Percentiles rank a stretch among this genome's conserved stretches.
These are phyloP conservation scores for Notodonta ziczac DNA, from an alignment of 2,888 invertebrate species.

Conservation along the genomic window DNA sequence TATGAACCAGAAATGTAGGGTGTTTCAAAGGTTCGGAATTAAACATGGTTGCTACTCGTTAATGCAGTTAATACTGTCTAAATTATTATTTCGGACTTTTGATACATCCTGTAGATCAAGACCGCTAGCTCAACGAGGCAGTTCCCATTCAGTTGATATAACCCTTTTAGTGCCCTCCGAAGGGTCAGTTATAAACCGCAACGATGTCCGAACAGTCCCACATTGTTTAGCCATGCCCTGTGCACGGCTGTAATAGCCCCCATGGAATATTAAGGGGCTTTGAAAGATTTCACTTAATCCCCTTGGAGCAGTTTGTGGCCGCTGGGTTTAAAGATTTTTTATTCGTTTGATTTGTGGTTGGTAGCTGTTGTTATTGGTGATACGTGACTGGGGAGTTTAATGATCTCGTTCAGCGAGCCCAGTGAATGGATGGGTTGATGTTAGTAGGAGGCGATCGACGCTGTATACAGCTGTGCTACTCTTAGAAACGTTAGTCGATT, in stretches of 20 bases:
- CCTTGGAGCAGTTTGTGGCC: constrained; percentile 34
- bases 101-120: no score
- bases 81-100: no score
- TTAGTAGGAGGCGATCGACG: no score
- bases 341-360: not conserved
- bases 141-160: not conserved
- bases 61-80: no score
- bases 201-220: not conserved
- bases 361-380: not conserved
- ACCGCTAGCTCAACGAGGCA: not conserved
- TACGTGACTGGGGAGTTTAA: constrained; percentile 1
- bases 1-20: no score
- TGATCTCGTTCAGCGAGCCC: not conserved
- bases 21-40: no score
- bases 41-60: no score
- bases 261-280: constrained; percentile 37
- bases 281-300: constrained; percentile 38
- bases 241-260: constrained; percentile 20
- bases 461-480: no score
- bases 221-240: constrained; percentile 42
- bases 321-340: constrained; percentile 18
- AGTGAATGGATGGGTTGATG: not conserved
- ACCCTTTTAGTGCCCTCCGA: not conserved
- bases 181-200: not conserved
- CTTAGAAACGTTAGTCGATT: no score